phyloP scores from a whole-genome alignment of 2,797 vertebrate genomes.

The Ispidina lecontei region DNA sequence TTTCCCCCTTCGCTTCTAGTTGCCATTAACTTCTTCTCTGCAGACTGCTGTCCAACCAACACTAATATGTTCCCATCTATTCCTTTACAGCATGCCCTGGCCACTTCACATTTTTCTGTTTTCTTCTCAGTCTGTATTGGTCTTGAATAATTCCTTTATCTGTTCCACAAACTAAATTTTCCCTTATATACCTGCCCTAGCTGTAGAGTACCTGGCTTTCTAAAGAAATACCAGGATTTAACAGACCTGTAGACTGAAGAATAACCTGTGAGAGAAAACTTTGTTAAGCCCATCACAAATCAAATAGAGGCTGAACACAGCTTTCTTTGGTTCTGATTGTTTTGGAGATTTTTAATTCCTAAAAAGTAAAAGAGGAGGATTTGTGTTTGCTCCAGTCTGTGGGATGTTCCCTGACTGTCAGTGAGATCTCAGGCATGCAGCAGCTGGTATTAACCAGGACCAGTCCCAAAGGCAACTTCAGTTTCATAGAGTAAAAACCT shows the following conservation, averaged over 20 bases:
- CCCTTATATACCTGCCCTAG: neutral
- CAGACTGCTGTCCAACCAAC: neutral
- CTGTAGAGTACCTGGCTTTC: neutral
- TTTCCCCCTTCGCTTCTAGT: neutral
- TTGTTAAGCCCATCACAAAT: neutral
- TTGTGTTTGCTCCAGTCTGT: neutral
- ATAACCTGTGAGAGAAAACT: neutral
- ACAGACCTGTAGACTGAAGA: neutral
- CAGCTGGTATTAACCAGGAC: neutral
- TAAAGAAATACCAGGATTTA: neutral
- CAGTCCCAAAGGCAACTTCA: neutral
- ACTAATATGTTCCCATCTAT: neutral
- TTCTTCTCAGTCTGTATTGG: neutral
- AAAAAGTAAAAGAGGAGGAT: neutral
- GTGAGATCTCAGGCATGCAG: rapidly evolving
- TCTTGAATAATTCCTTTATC: neutral
- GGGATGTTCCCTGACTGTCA: rapidly evolving
- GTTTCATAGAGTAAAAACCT: neutral
- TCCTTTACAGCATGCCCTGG: neutral
- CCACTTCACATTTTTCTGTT: neutral
- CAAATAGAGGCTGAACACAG: neutral
- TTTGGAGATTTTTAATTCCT: neutral
- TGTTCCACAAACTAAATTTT: neutral
- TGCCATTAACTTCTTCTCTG: neutral
- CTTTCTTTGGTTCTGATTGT: neutral